Base-by-base conservation (phyloP, 2,797 vertebrate genomes). In the Melopsittacus undulatus region DNA sequence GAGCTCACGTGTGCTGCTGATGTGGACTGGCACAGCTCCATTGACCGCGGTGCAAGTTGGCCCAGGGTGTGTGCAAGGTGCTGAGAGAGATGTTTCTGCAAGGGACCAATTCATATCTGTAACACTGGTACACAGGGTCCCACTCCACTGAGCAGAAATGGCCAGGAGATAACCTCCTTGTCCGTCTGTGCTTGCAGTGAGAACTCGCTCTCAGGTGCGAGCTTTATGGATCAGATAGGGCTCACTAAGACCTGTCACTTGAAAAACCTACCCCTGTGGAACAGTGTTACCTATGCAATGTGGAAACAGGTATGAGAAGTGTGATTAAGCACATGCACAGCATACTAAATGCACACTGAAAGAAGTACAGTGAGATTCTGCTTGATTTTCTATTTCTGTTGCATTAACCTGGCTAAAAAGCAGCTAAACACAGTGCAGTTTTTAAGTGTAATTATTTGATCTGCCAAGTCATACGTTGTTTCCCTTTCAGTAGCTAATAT, bases 61-160 rank as follows among this genome's bases (percentile, higher is more conserved):
- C 61, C 74, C 27, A 13, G 79, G 46, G 46, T 24, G 67, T 15
- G 19, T 2, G 2, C 1, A 1, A 46, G 89, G 79, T 48, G 52
- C 59, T 9, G 56, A 29, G 72, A 42, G 79, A 68, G 75, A 6
- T 13, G 43, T 13, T 61, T 36, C 78, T 27, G 24, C 61, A 69
- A 57, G 20, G 61, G 69, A 13, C 45, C 43, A 23, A 22, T 32
- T 22, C 12, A 7, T 21, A 29, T 23, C 24, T 26, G 42, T 19
- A 62, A 24, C 43, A 62, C 10, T 5, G 22, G 45, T 2, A 26
- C 43, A 4, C 10, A 0, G 24, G 20, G 21, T n/a, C 48, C 68
- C 36, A 10, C 22, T 27, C 30, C 56, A 5, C 13, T 0, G 0
- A 34, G 14, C 0, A 8, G 66, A 62, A 59, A 11, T 2, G 56